Conservation (phyloP, 2,888 invertebrate species). For the Boloria euphrosyne region DNA sequence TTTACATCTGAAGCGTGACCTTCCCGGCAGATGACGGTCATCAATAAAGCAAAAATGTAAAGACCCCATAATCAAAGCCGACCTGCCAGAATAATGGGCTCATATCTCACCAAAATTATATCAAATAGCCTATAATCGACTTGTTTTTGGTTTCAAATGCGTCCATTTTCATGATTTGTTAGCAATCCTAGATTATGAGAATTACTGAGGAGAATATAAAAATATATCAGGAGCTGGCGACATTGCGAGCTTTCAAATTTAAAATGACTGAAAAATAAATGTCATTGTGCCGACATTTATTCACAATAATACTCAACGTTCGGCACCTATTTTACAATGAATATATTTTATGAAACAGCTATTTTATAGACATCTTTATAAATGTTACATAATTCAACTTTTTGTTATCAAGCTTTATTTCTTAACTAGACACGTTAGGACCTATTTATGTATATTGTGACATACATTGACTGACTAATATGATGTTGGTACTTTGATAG, state of each 20-base stretch:
- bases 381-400: neutral
- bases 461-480: too few species aligned
- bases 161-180: constrained; percentile 75
- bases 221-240: constrained; percentile 60
- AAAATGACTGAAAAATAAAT: constrained; percentile 54
- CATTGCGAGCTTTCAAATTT: constrained; percentile 50
- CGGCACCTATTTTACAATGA: constrained; percentile 51
- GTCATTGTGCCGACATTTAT: constrained; percentile 62
- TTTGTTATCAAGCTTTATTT: constrained; percentile 1
- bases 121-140: constrained; percentile 74
- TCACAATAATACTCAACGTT: constrained; percentile 58
- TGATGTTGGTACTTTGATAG: too few species aligned
- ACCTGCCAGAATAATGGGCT: constrained; percentile 57
- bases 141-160: constrained; percentile 75
- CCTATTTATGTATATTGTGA: too few species aligned
- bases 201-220: constrained; percentile 54
- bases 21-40: constrained; percentile 59
- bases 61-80: constrained; percentile 66
- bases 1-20: constrained; percentile 51
- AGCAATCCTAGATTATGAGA: constrained; percentile 71
- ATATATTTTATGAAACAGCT: constrained; percentile 22
- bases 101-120: constrained; percentile 74
- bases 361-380: neutral
- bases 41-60: constrained; percentile 62
- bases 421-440: too few species aligned